phyloP scores from a whole-genome alignment of 2,113 vertebrate species.

The Actenoides lindsayi region DNA sequence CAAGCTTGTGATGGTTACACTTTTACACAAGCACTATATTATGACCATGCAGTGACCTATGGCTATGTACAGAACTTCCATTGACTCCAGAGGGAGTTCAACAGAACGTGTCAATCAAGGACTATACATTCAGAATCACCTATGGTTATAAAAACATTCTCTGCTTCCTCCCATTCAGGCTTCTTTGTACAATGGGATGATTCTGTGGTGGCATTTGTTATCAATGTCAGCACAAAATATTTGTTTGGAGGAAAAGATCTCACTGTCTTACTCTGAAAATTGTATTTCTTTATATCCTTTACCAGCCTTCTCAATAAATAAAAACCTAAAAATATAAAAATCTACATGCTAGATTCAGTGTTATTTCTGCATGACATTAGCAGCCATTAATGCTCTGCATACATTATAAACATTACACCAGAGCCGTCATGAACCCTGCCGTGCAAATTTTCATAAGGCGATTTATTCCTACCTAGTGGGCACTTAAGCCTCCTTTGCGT shows the following conservation, averaged over 20 bases:
- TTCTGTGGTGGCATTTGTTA: background rate
- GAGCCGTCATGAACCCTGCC: constrained; percentile 64
- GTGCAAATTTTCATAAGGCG: constrained; percentile 72
- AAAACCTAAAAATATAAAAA: background rate
- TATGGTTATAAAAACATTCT: background rate
- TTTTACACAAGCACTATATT: background rate
- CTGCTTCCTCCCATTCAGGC: background rate
- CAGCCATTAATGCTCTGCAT: constrained; percentile 65
- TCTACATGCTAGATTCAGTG: background rate
- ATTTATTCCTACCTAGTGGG: constrained; percentile 78
- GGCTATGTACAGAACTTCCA: constrained; percentile 17
- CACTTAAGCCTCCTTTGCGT: constrained; percentile 71
- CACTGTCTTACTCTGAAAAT: background rate
- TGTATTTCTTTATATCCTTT: background rate
- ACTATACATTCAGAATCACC: background rate
- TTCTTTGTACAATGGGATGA: background rate
- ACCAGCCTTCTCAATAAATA: background rate
- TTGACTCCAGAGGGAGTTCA: constrained; percentile 50
- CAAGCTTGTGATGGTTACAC: background rate
- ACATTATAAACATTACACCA: constrained; percentile 71
- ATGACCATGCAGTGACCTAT: constrained; percentile 46
- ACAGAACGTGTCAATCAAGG: background rate
- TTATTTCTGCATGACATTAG: constrained; percentile 68
- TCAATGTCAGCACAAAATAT: background rate
- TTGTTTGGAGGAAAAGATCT: background rate